A percentile compares a stretch with the other conserved stretches of the same genome.
Evolutionary conservation across 1,140 invertebrate genomes (phyloP).

Genomic region (Heliothis virescens): DNA sequence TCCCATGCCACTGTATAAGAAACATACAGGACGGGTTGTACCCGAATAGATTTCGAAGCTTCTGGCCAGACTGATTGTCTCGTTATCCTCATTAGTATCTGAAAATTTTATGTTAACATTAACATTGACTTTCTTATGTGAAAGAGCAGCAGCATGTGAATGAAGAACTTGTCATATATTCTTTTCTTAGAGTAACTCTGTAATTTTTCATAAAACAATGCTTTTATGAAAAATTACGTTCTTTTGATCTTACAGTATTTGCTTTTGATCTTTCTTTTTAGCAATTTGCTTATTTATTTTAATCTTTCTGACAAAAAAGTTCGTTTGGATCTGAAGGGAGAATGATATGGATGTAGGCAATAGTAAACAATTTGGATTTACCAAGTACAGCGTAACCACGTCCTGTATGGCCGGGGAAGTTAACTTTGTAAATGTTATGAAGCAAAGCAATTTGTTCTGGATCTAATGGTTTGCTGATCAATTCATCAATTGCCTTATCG

Average conservation of each 20-base stretch:
- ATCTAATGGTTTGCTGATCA: slow-evolving; percentile 29
- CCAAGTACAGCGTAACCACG: slow-evolving; percentile 33
- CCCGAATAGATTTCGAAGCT: slow-evolving; percentile 44
- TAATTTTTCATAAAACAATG: too few relatives aligned
- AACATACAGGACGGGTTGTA: slow-evolving; percentile 89
- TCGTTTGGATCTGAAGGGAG: too few relatives aligned
- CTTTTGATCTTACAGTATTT: too few relatives aligned
- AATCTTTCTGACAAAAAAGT: too few relatives aligned
- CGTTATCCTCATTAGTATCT: slow-evolving; percentile 62
- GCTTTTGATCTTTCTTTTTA: too few relatives aligned
- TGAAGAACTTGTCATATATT: too few relatives aligned
- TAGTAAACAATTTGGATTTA: not conserved
- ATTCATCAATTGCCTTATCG: slow-evolving; percentile 1
- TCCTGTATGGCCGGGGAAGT: slow-evolving; percentile 3
- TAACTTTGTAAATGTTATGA: slow-evolving; percentile 21
- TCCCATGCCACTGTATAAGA: slow-evolving; percentile 95
- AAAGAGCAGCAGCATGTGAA: not conserved
- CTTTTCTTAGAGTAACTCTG: too few relatives aligned
- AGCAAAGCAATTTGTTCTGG: slow-evolving; percentile 36
- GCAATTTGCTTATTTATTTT: too few relatives aligned
- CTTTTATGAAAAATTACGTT: too few relatives aligned
- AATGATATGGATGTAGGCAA: too few relatives aligned
- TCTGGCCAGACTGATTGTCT: slow-evolving; percentile 37
- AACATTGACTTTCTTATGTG: not conserved
- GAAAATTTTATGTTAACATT: slow-evolving; percentile 51